These are phyloP conservation scores for Microcebus jonahi DNA, from an alignment of 2,113 vertebrate species.

Conservation along the genomic window DNA sequence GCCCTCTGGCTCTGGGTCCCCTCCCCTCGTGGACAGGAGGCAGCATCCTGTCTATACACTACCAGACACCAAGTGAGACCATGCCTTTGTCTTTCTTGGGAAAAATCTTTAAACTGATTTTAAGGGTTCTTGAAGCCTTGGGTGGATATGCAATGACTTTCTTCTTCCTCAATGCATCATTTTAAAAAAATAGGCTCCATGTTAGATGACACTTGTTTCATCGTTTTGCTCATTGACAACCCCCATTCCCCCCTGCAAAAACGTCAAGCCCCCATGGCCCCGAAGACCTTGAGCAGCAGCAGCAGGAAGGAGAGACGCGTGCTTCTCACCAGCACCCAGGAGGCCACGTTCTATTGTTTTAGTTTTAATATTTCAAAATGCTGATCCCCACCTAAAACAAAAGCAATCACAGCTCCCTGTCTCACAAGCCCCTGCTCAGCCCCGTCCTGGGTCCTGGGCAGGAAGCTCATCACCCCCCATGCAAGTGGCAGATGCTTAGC, in stretches of 20 bases:
- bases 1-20: background rate
- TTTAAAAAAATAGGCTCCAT: background rate
- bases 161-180: background rate
- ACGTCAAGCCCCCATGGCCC: background rate
- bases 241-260: accelerated
- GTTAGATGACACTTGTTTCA: background rate
- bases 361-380: background rate
- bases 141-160: background rate
- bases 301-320: accelerated
- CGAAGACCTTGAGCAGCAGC: background rate
- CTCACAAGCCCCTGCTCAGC: background rate
- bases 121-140: background rate
- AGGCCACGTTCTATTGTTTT: background rate
- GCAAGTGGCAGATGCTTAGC: background rate
- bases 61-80: accelerated
- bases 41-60: background rate
- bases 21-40: background rate
- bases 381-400: background rate
- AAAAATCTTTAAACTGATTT: background rate
- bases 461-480: too few species aligned
- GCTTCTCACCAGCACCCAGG: background rate
- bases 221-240: background rate
- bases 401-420: background rate
- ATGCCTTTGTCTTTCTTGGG: background rate
- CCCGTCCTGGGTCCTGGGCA: accelerated